Conservation (phyloP, 2,113 vertebrate genomes). For the Ciconia boyciana region DNA sequence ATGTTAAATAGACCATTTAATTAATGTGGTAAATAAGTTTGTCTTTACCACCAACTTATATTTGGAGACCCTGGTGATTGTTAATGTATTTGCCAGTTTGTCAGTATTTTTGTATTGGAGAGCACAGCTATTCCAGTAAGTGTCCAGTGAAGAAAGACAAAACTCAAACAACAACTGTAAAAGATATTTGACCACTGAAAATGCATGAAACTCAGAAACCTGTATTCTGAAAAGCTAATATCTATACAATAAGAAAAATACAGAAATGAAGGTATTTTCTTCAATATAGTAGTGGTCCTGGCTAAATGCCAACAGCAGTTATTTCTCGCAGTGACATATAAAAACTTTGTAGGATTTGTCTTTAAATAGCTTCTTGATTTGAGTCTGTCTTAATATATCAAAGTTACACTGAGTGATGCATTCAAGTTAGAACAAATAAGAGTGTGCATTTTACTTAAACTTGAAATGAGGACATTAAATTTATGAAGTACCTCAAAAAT, state of each 20-base stretch:
- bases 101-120: background rate
- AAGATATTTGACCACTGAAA: background rate
- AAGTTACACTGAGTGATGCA: background rate
- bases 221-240: background rate
- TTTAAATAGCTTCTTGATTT: background rate
- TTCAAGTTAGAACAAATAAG: background rate
- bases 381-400: background rate
- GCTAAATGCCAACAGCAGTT: background rate
- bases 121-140: background rate
- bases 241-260: background rate
- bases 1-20: slow-evolving; percentile 78
- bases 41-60: slow-evolving; percentile 65
- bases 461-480: background rate
- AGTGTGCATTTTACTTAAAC: background rate
- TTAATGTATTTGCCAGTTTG: slow-evolving; percentile 9
- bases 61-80: slow-evolving; percentile 39
- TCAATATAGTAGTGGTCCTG: background rate
- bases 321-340: background rate
- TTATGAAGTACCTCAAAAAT: background rate
- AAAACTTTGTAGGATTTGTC: background rate
- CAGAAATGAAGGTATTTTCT: background rate
- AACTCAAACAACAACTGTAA: background rate
- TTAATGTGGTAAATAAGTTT: slow-evolving; percentile 77
- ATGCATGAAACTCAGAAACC: background rate
- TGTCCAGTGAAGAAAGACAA: background rate